Conservation (phyloP, 2,113 vertebrate species). For the Elephas maximus region DNA sequence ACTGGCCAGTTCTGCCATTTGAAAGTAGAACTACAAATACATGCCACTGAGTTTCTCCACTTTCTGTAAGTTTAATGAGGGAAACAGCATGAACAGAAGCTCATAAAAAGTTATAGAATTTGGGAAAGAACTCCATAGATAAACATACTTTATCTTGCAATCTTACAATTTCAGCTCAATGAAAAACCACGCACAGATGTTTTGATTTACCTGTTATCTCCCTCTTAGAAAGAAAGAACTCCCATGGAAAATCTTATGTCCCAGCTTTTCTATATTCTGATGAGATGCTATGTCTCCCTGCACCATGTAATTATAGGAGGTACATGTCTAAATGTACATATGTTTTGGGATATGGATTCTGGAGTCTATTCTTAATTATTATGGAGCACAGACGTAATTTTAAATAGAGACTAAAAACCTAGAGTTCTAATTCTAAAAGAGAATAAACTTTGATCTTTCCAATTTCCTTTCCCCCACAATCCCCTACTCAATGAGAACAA, state of each 20-base stretch:
- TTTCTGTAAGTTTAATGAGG: not conserved
- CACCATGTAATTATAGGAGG: not conserved
- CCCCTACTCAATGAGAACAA: not conserved
- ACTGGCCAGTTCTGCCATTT: not conserved
- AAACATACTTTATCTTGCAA: not conserved
- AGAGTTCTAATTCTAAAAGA: slow-evolving; percentile 55
- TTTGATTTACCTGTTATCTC: not conserved
- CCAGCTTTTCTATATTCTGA: slow-evolving; percentile 4
- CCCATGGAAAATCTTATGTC: not conserved
- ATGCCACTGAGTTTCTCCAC: not conserved
- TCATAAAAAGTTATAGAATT: slow-evolving; percentile 23
- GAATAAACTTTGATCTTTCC: slow-evolving; percentile 34
- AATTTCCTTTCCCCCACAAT: not conserved
- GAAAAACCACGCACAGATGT: slow-evolving; percentile 6
- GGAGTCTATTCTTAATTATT: slow-evolving; percentile 46
- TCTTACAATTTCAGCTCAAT: slow-evolving; percentile 40
- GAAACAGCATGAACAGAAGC: not conserved
- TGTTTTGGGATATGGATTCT: not conserved
- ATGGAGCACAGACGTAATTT: not conserved
- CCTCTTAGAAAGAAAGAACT: not conserved
- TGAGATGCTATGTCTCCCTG: not conserved
- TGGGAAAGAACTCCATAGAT: not conserved
- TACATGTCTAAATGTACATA: not conserved
- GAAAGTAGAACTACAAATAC: slow-evolving; percentile 27
- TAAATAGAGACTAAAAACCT: slow-evolving; percentile 11